These are phyloP conservation scores for Buphagus erythrorhynchus DNA, from an alignment of 2,797 vertebrate genomes.

Conservation along the genomic window DNA sequence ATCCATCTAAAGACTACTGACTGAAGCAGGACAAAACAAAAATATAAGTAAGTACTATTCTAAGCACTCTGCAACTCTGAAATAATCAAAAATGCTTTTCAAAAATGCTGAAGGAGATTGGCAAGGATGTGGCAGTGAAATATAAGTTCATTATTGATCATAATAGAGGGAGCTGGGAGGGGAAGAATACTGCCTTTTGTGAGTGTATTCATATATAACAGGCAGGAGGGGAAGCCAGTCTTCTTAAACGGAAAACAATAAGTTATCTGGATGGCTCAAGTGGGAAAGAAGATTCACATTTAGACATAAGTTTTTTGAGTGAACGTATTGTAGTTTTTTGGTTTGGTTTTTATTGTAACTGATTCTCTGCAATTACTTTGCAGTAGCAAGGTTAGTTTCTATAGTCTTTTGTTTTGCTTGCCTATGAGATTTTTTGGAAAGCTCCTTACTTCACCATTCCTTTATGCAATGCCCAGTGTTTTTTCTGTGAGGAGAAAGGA, in stretches of 20 bases:
- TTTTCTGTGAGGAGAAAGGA: background rate
- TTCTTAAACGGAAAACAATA: background rate
- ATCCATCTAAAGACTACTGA: conserved; percentile 11
- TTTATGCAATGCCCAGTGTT: background rate
- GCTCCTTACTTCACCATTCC: background rate
- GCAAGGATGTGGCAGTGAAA: conserved; percentile 7
- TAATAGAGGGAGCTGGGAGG: background rate
- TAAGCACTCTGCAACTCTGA: conserved; percentile 1
- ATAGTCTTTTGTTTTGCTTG: background rate
- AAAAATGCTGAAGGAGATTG: conserved; percentile 37
- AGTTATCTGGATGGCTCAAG: background rate
- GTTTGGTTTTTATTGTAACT: background rate
- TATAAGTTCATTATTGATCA: conserved; percentile 21
- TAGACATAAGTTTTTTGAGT: background rate
- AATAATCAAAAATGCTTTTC: background rate
- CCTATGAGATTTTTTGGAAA: background rate
- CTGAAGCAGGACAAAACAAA: conserved; percentile 52
- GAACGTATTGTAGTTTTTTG: background rate
- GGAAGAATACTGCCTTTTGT: background rate
- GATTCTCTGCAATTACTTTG: background rate
- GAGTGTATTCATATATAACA: background rate
- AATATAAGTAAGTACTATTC: background rate
- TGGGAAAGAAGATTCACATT: background rate
- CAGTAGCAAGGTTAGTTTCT: background rate
- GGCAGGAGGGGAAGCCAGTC: background rate